Evolutionary conservation across 2,797 vertebrate species (phyloP), one percentile per base, ranked within the genome.

Genomic region (Pantherophis alleghaniensis): DNA sequence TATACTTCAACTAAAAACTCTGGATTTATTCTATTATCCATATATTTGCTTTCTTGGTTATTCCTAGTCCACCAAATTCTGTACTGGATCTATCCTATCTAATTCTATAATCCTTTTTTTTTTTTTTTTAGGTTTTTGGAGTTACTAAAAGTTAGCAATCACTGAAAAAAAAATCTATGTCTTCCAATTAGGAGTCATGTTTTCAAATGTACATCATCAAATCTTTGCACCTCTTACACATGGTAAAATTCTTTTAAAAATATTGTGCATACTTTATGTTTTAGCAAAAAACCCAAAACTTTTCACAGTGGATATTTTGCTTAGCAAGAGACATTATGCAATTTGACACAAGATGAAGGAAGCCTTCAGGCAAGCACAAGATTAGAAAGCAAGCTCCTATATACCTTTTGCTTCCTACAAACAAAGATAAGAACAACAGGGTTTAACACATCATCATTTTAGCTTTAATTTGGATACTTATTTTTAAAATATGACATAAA

Each of bases 381-480:
- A 86, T 93, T 28, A 88, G 86, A 24, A 61, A 92, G 42, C 53
- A 0, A 89, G 88, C 24, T 14, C 60, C 1, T 61, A 32, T 86
- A 55, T 11, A 56, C 14, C 42, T 89, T 92, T 92, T 94, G 28
- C 63, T 89, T 22, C 86, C 47, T 94, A 47, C 60, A 14, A 91
- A n/a, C 3, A 63, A 51, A 94, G 0, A 56, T 87, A 83, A 83
- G 87, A 86, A 87, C 79, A 88, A 53, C 83, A 90, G 93, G 22
- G 20, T 42, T 90, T 90, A 22, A 51, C 53, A 59, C 37, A n/a
- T 91, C 18, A 74, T 20, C 66, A 5, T n/a, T 93, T 91, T 66
- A 66, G 26, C 24, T 90, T 92, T 24, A 53, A 51, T 55, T 55
- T n/a, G 9, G 69, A 28, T 69, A 10, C 32, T 63, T 59, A 53